Percentiles rank a stretch among this genome's conserved stretches.
Evolutionary conservation across 2,797 vertebrate genomes (phyloP).

Genomic region (Oreochromis mossambicus): DNA sequence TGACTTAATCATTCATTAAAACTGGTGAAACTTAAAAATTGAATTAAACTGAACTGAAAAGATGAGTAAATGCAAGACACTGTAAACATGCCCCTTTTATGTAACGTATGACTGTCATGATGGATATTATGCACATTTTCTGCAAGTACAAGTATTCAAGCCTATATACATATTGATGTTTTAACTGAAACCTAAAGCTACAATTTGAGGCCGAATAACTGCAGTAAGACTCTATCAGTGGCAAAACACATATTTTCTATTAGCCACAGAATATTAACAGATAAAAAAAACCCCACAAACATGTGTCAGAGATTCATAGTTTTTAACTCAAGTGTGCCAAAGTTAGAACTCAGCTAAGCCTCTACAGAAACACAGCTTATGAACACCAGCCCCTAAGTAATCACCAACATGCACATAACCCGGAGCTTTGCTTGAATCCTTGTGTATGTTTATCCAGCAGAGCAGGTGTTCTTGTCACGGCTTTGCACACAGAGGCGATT

Average conservation of each 20-base stretch:
- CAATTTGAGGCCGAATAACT: slow-evolving; percentile 15
- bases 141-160: neutral
- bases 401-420: slow-evolving; percentile 24
- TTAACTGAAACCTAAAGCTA: neutral
- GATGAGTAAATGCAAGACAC: neutral
- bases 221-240: neutral
- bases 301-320: neutral
- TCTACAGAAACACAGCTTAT: slow-evolving; percentile 9
- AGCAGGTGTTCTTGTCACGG: slow-evolving; percentile 28
- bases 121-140: neutral
- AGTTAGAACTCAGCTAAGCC: slow-evolving; percentile 27
- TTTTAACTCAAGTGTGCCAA: slow-evolving; percentile 13
- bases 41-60: neutral
- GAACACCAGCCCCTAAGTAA: slow-evolving; percentile 16
- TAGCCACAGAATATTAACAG: neutral
- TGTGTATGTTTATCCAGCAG: slow-evolving; percentile 25
- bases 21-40: neutral
- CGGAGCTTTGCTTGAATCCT: slow-evolving; percentile 30
- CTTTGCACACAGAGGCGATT: slow-evolving; percentile 9
- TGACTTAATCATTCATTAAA: neutral
- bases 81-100: neutral
- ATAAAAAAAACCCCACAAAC: slow-evolving; percentile 1
- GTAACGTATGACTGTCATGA: neutral
- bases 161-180: neutral
- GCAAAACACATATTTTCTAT: neutral